Evolutionary conservation across 2,797 vertebrate genomes (phyloP), one percentile per base, ranked within the genome.

Genomic region (Gymnoscopelus braueri): DNA sequence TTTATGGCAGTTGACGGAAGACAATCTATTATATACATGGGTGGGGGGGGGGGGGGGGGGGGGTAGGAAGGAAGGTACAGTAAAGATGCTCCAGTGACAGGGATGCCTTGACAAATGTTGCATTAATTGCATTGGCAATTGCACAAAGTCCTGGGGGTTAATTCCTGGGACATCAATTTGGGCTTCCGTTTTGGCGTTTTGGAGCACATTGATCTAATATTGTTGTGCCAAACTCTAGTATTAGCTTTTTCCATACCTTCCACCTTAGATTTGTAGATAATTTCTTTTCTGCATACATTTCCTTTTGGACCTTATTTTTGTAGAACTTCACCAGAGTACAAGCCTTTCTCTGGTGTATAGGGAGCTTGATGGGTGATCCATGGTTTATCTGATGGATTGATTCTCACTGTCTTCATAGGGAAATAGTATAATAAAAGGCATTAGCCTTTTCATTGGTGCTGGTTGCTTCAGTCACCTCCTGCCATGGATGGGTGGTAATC

Each of bases 341-440:
- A 32, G 65, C 47, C 50, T 67, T 65, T 59, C 55, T 59, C 48
- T 60, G 44, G 65, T 67, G n/a, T 23, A 60, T 58, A 10, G 51
- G 29, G 48, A 26, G 55, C 55, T 59, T 59, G 48, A 35, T 67
- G 39, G n/a, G 55, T 59, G 57, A 67, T 59, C 57, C 47, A 60
- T 67, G 56, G 65, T 67, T 67, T 67, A 8, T 51, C 63, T 23
- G 13, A 67, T 32, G 65, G 55, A 67, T 67, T 52, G 47, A 59
- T 67, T 52, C 50, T 58, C 63, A 23, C 60, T 47, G n/a, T 62
- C n/a, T 62, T 62, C 39, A 23, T 10, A 62, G 60, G 60, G 9
- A 62, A 62, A 49, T 48, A 9, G 53, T 54, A 55, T 55, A 12
- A 12, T 11, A 55, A 3, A 55, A 55, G 19, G 54, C 23, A 9